Base-by-base conservation (phyloP, 2,888 invertebrate species). In the Dynastes hyllus region DNA sequence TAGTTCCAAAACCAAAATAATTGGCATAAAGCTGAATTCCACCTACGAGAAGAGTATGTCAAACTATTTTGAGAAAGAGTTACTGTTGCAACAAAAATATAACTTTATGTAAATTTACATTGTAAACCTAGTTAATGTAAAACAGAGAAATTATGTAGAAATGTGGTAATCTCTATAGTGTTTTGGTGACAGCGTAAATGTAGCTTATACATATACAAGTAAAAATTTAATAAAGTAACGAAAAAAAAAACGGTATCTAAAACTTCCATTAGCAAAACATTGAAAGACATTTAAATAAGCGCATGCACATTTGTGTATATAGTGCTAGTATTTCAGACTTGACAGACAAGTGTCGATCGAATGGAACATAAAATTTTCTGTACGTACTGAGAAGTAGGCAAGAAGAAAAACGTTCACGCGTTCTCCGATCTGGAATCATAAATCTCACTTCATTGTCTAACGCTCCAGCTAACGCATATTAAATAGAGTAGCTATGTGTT, bases 201-300 rank as follows among this genome's bases (percentile, higher is more conserved):
- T 45, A 45, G 9, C 11, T 9, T 45, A 11, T 11, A 45, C 2
- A 45, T 45, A 45, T 11, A 45, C 45, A 45, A 45, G 8, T 45
- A 8, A 0, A 9, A 45, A 45, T 9, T 63, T 32, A 63, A 63
- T 63, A 13, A 32, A 11, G 29, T 4, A 63, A 29, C 13, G 2
- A 63, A 11, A 32, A n/a, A 63, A 63, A 32, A 4, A 9, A 63
- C 11, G 13, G 2, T 13, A 69, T 40, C 51, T 37, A 45, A 16
- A 69, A 50, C n/a, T 69, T 69, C 69, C 51, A 69, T 69, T 69
- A 69, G 51, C 32, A 50, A 69, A 69, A 45, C 32, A 32, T 32
- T 63, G 3, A 63, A 32, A 32, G 13, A 32, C 32, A 63, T 63
- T 63, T 63, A 29, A 29, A 63, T 63, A n/a, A 3, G 3, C 29